A percentile compares a stretch with the other conserved stretches of the same genome.
Conservation (phyloP, 1,140 invertebrate species). For the Nasonia vitripennis region DNA sequence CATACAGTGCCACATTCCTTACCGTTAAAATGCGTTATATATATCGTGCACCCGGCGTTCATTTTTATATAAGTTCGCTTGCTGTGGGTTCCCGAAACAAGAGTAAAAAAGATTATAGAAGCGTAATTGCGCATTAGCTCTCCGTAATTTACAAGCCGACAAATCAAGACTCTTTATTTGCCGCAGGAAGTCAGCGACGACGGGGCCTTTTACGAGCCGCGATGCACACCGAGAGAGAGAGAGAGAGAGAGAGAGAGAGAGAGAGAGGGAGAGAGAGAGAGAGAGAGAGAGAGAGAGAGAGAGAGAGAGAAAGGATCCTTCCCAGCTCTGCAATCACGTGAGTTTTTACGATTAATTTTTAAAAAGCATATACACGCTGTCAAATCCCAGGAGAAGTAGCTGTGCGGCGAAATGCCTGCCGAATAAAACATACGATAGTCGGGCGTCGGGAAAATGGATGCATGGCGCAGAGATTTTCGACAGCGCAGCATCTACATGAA, state of each 20-base stretch:
- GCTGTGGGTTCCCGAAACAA: not conserved
- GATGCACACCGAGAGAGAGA: no score
- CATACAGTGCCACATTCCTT: not conserved
- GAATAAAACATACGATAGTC: not conserved
- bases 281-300: not conserved
- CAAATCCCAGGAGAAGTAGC: not conserved
- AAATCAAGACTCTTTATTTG: slow-evolving; percentile 4
- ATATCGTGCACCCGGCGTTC: not conserved
- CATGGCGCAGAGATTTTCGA: not conserved
- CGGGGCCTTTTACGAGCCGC: not conserved
- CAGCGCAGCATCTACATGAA: not conserved
- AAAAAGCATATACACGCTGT: not conserved
- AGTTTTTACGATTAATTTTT: not conserved
- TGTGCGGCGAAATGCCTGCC: not conserved
- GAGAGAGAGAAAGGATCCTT: no score
- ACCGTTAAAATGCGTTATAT: not conserved
- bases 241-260: not conserved
- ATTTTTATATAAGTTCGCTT: not conserved
- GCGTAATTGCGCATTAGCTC: not conserved
- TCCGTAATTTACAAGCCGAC: not conserved
- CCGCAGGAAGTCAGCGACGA: not conserved
- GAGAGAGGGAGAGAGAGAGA: not conserved
- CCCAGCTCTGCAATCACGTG: not conserved
- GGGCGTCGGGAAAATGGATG: not conserved
- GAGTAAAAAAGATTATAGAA: not conserved